Percentiles rank a stretch among this genome's conserved stretches.
Conservation (phyloP, 2,888 invertebrate species). For the Amaurobius ferox region DNA sequence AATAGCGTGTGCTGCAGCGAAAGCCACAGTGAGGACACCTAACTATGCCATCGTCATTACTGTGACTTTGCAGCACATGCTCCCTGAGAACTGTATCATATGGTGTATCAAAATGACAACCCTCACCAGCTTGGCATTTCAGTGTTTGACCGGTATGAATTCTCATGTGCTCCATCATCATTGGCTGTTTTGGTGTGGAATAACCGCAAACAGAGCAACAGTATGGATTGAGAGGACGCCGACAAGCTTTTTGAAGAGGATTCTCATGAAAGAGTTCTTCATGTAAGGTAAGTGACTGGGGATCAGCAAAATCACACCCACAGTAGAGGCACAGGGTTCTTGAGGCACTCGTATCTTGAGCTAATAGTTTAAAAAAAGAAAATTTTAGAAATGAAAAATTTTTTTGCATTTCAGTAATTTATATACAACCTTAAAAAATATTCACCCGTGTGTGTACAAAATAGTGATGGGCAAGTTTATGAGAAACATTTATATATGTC, state of each 20-base stretch:
- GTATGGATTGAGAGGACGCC: constrained; percentile 65
- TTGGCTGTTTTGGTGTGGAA: constrained; percentile 78
- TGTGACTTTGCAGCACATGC: constrained; percentile 63
- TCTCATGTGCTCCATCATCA: constrained; percentile 80
- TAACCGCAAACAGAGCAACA: constrained; percentile 71
- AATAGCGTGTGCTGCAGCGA: constrained; percentile 48
- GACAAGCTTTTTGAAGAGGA: constrained; percentile 40
- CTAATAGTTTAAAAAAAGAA: not conserved
- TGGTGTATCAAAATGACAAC: constrained; percentile 63
- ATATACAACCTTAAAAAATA: no score
- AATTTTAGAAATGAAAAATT: not conserved
- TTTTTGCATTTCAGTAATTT: not conserved
- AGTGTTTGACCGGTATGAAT: constrained; percentile 77
- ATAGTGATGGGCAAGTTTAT: no score
- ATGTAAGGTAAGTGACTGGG: constrained; percentile 79
- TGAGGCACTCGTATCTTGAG: constrained; percentile 70
- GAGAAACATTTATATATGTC: no score
- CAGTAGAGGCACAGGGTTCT: constrained; percentile 80
- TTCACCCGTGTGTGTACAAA: no score
- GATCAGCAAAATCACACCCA: constrained; percentile 81
- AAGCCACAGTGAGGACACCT: constrained; percentile 71
- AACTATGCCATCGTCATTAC: constrained; percentile 62
- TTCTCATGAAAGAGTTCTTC: constrained; percentile 73
- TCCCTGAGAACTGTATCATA: constrained; percentile 69
- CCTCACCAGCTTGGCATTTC: constrained; percentile 65